A percentile compares a stretch with the other conserved stretches of the same genome.
Conservation (phyloP, 2,113 vertebrate species). For the Daubentonia madagascariensis region DNA sequence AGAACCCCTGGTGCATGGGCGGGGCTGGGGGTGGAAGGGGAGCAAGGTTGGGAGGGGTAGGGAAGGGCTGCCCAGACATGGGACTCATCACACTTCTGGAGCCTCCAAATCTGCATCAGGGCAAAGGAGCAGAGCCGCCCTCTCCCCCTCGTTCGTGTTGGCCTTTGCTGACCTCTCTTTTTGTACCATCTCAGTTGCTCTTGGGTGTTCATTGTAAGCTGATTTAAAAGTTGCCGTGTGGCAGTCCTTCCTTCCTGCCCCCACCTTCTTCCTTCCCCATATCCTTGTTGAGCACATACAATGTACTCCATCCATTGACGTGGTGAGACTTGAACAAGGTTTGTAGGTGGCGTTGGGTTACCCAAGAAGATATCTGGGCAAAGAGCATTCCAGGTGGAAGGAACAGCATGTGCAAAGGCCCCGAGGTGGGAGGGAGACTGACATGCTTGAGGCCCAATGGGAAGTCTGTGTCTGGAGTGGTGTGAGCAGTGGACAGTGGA, state of each 20-base stretch:
- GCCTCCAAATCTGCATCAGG: neutral
- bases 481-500: too few relatives aligned
- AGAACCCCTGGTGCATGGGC: neutral
- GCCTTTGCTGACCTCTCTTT: neutral
- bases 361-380: neutral
- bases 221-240: neutral
- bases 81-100: neutral
- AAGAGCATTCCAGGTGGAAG: neutral
- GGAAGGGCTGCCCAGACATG: neutral
- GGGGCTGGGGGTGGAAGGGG: neutral
- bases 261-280: neutral
- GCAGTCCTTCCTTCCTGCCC: neutral
- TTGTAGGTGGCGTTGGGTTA: neutral
- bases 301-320: neutral
- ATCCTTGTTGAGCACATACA: neutral
- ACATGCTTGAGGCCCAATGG: neutral
- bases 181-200: neutral
- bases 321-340: neutral
- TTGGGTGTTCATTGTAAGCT: neutral
- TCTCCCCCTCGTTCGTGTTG: fast-evolving
- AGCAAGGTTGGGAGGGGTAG: neutral
- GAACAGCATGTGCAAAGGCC: neutral
- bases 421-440: neutral
- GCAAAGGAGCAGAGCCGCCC: fast-evolving
- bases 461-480: neutral